Base-by-base conservation (phyloP, 2,113 vertebrate species). In the Pantherophis guttatus region DNA sequence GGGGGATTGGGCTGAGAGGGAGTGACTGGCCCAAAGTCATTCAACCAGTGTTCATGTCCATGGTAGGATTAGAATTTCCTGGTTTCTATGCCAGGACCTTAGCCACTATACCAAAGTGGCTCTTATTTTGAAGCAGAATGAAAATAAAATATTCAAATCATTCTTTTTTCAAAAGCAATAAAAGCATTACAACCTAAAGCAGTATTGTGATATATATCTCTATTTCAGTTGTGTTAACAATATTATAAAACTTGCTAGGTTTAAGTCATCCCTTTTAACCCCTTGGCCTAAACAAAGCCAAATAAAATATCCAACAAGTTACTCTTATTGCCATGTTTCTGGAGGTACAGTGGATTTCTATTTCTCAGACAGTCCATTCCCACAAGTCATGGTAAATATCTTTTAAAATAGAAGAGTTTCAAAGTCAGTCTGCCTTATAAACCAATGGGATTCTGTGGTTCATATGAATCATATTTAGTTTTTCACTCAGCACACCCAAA, bases 201-300 rank as follows among this genome's bases (percentile, higher is more conserved):
- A 86, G 1, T 59, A 23, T 15, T 1, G 7, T 1, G 29, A 19
- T 85, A 1, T 85, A 1, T 62, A 70, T 48, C n/a, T 48, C 81
- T 94, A 90, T 21, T 50, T 1, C 26, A 7, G 48, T 92, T 39
- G 91, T 93, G 92, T 59, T 94, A 81, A 26, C 11, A 94, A 19
- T 93, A 91, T 85, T 92, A 91, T 91, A 95, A 94, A n/a, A 3
- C 92, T 88, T 88, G 59, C 92, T 0, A 53, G 24, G 5, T 10
- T 92, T 93, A 39, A 13, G 1, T 70, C 88, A 3, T 90, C 88
- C 5, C 21, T 92, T 75, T 89, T n/a, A 92, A 33, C 0, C 33
- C 1, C 33, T 92, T 23, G 9, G 11, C 88, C 92, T 92, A 92
- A 52, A 6, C 95, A n/a, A 58, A 58, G 24, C 55, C 55, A 52